phyloP scores from a whole-genome alignment of 2,888 invertebrate species.

The Glyphotaelius pellucidus region DNA sequence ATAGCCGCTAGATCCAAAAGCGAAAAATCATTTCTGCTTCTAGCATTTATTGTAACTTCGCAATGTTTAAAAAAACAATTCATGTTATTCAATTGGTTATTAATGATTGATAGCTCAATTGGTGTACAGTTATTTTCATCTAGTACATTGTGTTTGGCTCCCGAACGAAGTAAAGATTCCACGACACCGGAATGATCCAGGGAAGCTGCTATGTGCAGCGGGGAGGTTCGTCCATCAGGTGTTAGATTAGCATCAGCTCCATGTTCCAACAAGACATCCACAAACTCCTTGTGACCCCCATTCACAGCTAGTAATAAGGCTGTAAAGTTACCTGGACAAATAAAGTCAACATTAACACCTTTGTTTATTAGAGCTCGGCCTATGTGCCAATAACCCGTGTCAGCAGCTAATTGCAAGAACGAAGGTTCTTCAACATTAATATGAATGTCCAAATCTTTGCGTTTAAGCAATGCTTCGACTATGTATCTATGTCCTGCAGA shows the following conservation, averaged over 20 bases:
- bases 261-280: constrained; percentile 15
- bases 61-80: background rate
- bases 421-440: background rate
- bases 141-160: constrained; percentile 8
- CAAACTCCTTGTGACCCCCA: constrained; percentile 17
- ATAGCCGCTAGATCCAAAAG: background rate
- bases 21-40: background rate
- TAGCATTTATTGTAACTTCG: background rate
- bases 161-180: constrained; percentile 11
- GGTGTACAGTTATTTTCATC: background rate
- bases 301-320: background rate
- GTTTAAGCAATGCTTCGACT: background rate
- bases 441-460: background rate
- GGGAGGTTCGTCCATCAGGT: background rate
- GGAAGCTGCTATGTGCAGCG: background rate
- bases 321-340: background rate
- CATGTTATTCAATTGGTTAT: background rate
- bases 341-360: background rate
- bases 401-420: background rate
- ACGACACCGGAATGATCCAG: background rate
- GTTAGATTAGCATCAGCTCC: background rate
- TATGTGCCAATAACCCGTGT: background rate
- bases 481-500: background rate
- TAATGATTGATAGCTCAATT: constrained; percentile 3
- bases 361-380: constrained; percentile 17